Conservation (phyloP, 1,140 invertebrate genomes). For the Philotrypesis tridentata region DNA sequence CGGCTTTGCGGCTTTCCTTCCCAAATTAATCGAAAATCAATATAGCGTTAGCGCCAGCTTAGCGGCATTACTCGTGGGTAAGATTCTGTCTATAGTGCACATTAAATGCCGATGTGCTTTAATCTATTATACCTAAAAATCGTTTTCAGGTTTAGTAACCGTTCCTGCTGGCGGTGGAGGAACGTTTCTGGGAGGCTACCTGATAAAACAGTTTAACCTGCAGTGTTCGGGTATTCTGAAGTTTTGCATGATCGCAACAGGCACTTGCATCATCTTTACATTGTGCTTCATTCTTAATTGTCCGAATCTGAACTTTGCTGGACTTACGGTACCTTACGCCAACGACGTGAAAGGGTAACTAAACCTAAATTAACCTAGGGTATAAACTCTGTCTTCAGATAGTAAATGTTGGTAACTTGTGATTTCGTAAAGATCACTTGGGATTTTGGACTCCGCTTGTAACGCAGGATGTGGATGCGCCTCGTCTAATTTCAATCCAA, state of each 20-base stretch:
- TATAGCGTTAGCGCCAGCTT: constrained; percentile 83
- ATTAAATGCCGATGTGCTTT: no score
- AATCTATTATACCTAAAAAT: neutral
- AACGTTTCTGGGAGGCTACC: constrained; percentile 86
- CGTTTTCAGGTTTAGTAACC: constrained; percentile 77
- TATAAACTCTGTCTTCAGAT: neutral
- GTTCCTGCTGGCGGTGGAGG: constrained; percentile 85
- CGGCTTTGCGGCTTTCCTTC: constrained; percentile 87
- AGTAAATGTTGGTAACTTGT: neutral
- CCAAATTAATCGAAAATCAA: constrained; percentile 89
- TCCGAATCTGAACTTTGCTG: constrained; percentile 83
- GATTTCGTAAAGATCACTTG: constrained; percentile 56
- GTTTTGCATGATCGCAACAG: constrained; percentile 79
- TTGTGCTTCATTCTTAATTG: constrained; percentile 84
- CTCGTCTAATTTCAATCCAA: constrained; percentile 76
- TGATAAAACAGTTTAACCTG: constrained; percentile 84
- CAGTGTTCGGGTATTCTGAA: constrained; percentile 84
- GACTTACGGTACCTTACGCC: constrained; percentile 79
- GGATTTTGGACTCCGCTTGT: constrained; percentile 73
- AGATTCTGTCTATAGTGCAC: constrained; percentile 44
- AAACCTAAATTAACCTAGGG: neutral
- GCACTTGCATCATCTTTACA: constrained; percentile 77
- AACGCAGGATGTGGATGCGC: constrained; percentile 80
- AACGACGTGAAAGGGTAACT: constrained; percentile 71
- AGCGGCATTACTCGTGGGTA: constrained; percentile 85